phyloP scores from a whole-genome alignment of 2,888 invertebrate genomes.

The Ariolimax columbianus region DNA sequence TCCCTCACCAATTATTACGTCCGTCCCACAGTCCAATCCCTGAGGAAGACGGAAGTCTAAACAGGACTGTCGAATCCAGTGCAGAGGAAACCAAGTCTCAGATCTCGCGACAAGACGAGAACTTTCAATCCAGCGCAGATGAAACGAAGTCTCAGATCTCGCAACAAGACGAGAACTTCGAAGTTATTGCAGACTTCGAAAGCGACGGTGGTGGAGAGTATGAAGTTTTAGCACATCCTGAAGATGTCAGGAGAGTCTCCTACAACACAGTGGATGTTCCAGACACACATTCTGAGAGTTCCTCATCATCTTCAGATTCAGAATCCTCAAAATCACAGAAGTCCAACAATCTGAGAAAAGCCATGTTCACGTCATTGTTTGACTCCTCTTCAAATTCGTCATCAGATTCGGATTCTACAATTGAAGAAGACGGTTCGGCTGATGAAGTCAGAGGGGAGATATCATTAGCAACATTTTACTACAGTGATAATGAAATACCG shows the following conservation, averaged over 20 bases:
- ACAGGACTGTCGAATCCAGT: background rate
- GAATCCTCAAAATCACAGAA: constrained; percentile 17
- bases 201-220: constrained; percentile 55
- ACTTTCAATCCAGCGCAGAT: constrained; percentile 3
- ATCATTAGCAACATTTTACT: constrained; percentile 24
- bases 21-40: constrained; percentile 44
- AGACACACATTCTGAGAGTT: background rate
- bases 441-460: background rate
- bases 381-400: constrained; percentile 26
- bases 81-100: background rate
- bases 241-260: background rate
- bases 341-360: background rate
- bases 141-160: constrained; percentile 6
- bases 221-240: constrained; percentile 50
- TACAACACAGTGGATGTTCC: background rate
- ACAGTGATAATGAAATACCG: constrained; percentile 40
- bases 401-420: constrained; percentile 16
- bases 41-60: constrained; percentile 30
- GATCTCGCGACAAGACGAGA: constrained; percentile 9
- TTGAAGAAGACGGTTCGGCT: constrained; percentile 36
- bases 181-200: constrained; percentile 51
- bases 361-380: constrained; percentile 32
- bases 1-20: constrained; percentile 33
- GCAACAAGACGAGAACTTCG: constrained; percentile 2
- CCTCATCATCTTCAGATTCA: constrained; percentile 40